Evolutionary conservation across 2,797 vertebrate species (phyloP).

Genomic region (Paramormyrops hopkinsi): DNA sequence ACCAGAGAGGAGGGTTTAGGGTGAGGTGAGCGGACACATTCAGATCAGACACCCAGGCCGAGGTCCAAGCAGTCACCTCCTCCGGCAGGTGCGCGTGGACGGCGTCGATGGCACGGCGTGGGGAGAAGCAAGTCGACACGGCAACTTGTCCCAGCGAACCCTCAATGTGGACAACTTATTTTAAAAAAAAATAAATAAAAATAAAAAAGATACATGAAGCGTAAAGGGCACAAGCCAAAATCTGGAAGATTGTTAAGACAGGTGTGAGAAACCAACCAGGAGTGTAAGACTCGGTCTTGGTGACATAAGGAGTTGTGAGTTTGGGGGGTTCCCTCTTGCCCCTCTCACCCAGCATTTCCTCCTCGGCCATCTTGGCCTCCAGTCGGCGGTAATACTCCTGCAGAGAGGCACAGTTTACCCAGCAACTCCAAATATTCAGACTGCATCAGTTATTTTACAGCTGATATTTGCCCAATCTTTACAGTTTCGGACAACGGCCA

Average conservation of each 20-base stretch:
- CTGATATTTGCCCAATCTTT: background rate
- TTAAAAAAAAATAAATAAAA: constrained; percentile 19
- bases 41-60: background rate
- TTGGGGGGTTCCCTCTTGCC: constrained; percentile 75
- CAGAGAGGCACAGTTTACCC: background rate
- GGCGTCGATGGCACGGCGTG: constrained; percentile 84
- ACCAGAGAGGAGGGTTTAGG: background rate
- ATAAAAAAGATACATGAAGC: too few species aligned
- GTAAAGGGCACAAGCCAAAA: background rate
- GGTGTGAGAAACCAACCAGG: constrained; percentile 60
- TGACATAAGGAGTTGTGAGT: constrained; percentile 84
- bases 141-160: constrained; percentile 93
- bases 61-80: constrained; percentile 48
- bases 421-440: background rate
- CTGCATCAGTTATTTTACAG: background rate
- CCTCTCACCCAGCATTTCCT: constrained; percentile 71
- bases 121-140: constrained; percentile 88
- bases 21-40: background rate
- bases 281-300: constrained; percentile 75
- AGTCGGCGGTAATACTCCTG: constrained; percentile 82
- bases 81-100: constrained; percentile 66
- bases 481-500: background rate
- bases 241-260: background rate
- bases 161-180: constrained; percentile 83
- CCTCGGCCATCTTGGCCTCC: constrained; percentile 74